Conservation (phyloP, 2,113 vertebrate species). For the human region DNA sequence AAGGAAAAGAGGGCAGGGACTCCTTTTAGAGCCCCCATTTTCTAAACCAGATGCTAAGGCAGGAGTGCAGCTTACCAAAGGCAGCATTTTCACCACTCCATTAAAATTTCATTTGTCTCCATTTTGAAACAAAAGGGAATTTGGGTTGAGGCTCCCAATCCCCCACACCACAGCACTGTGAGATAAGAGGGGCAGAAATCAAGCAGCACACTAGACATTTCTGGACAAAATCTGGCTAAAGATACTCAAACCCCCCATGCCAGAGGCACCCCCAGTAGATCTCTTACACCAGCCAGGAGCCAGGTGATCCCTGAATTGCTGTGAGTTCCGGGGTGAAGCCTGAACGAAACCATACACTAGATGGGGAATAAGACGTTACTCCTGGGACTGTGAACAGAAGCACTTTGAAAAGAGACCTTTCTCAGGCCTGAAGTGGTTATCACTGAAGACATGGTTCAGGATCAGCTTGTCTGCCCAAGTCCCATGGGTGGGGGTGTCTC, state of each 20-base stretch:
- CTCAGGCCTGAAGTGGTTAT: not conserved
- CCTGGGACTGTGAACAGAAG: not conserved
- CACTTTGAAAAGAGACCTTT: not conserved
- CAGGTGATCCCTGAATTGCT: not conserved
- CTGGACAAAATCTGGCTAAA: not conserved
- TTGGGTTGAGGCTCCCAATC: not conserved
- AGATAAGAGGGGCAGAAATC: not conserved
- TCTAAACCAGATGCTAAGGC: not conserved
- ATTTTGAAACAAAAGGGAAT: constrained; percentile 30
- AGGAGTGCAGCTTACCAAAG: not conserved
- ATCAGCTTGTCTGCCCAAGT: not conserved
- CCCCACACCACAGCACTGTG: not conserved
- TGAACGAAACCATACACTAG: not conserved
- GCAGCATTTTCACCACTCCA: not conserved
- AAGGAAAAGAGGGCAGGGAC: not conserved
- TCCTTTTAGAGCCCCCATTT: not conserved
- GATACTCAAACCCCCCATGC: not conserved
- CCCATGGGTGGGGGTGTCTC: not conserved
- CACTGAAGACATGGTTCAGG: not conserved
- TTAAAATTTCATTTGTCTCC: not conserved
- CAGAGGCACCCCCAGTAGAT: no score
- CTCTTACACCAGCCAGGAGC: not conserved
- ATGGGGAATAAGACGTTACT: not conserved
- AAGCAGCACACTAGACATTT: not conserved
- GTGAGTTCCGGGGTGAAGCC: not conserved